Percentiles rank a stretch among this genome's conserved stretches.
Evolutionary conservation across 2,888 invertebrate genomes (phyloP).

Genomic region (Conistra vaccinii): DNA sequence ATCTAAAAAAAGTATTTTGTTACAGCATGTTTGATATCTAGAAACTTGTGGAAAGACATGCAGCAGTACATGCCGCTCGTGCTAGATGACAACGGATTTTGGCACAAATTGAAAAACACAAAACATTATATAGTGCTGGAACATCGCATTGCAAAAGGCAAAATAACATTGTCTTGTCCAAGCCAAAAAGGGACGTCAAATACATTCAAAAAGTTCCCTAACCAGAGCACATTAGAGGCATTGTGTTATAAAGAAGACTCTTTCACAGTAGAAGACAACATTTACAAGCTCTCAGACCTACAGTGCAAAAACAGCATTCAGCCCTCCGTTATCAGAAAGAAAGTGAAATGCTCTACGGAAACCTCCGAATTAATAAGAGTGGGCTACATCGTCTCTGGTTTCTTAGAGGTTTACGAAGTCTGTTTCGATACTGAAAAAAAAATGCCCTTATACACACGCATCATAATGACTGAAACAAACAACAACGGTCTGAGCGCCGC

Average conservation of each 20-base stretch:
- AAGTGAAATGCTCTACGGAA: conserved; percentile 49
- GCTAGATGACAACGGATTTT: conserved; percentile 37
- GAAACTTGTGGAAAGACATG: conserved; percentile 15
- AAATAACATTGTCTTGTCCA: conserved; percentile 57
- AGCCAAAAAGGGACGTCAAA: conserved; percentile 41
- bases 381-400: conserved; percentile 50
- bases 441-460: conserved; percentile 59
- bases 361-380: conserved; percentile 62
- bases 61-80: conserved; percentile 58
- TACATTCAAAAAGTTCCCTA: conserved; percentile 48
- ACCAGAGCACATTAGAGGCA: conserved; percentile 39
- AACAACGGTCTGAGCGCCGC: background rate
- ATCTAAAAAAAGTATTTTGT: conserved; percentile 26
- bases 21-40: conserved; percentile 65
- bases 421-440: conserved; percentile 59
- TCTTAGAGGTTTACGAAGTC: conserved; percentile 62
- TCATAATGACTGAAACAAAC: conserved; percentile 32
- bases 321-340: conserved; percentile 45
- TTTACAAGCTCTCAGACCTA: conserved; percentile 57
- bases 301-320: conserved; percentile 51
- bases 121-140: conserved; percentile 38
- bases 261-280: conserved; percentile 47
- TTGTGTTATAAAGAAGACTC: conserved; percentile 55
- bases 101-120: conserved; percentile 46
- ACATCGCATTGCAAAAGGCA: conserved; percentile 15